These are phyloP conservation scores for Geotrupes spiniger DNA, from an alignment of 2,888 invertebrate genomes.

Conservation along the genomic window DNA sequence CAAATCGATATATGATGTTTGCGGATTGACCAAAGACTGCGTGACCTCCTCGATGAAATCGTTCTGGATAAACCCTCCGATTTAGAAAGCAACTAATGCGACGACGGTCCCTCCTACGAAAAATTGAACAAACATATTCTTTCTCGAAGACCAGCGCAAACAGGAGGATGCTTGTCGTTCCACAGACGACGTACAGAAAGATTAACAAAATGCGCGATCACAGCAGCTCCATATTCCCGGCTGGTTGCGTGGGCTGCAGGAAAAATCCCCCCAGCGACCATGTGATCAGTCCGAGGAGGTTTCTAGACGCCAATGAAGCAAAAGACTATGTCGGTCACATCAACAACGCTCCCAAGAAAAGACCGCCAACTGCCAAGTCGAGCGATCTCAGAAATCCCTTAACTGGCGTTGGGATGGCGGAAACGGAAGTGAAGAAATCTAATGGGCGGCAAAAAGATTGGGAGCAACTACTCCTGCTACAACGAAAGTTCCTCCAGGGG, in stretches of 20 bases:
- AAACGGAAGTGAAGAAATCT: conserved; percentile 37
- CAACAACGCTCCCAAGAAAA: conserved; percentile 29
- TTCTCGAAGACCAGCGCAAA: too few species aligned
- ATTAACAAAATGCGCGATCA: conserved; percentile 30
- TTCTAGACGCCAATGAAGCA: conserved; percentile 30
- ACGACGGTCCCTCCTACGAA: too few species aligned
- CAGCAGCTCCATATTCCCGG: conserved; percentile 34
- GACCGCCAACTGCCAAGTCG: conserved; percentile 21
- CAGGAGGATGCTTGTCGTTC: too few species aligned
- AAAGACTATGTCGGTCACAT: conserved; percentile 27
- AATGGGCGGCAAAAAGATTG: conserved; percentile 18
- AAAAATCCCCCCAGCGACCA: conserved; percentile 18
- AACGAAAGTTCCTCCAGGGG: conserved; percentile 46
- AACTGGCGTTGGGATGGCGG: conserved; percentile 43
- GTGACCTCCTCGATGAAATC: too few species aligned
- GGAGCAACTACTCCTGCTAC: conserved; percentile 26
- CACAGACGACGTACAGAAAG: too few species aligned
- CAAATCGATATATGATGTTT: too few species aligned
- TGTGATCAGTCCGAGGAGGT: conserved; percentile 26
- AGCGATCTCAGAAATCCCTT: conserved; percentile 41
- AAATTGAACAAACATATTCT: too few species aligned
- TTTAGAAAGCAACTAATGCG: too few species aligned
- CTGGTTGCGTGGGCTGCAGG: conserved; percentile 36
- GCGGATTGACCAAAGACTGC: too few species aligned
- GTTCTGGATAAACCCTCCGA: too few species aligned